Conservation (phyloP, 92 coral and sea anemone genomes). For the Umimayanthus kanabou region DNA sequence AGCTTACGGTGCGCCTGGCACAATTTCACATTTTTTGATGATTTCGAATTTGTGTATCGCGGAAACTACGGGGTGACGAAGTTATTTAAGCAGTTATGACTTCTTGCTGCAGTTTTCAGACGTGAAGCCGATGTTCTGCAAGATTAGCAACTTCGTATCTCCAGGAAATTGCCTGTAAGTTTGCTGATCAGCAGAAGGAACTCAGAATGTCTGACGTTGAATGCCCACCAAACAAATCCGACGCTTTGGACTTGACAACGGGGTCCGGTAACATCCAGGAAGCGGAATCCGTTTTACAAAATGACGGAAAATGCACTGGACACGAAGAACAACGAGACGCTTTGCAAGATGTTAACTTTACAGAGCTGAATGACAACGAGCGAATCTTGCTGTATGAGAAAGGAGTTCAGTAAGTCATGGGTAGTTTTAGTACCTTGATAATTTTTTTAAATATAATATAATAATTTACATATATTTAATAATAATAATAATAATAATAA, state of each 20-base stretch:
- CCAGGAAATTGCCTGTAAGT: neutral
- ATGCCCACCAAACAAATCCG: neutral
- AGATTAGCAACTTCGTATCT: neutral
- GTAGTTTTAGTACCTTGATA: neutral
- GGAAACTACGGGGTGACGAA: neutral
- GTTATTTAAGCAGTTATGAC: neutral
- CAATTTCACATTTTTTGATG: neutral
- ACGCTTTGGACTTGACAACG: conserved; percentile 33
- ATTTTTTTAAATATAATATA: no score
- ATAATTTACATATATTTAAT: no score
- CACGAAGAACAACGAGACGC: neutral
- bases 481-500: no score
- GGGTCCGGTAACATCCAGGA: neutral
- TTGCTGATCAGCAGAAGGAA: neutral
- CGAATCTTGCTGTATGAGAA: conserved; percentile 69
- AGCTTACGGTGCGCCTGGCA: neutral
- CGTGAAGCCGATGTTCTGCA: neutral
- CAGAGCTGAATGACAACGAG: conserved; percentile 63
- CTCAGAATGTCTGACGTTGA: conserved; percentile 3
- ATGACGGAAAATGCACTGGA: neutral
- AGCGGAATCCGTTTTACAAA: neutral
- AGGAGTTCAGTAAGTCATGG: conserved; percentile 67
- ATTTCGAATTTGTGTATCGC: neutral
- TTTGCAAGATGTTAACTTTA: conserved; percentile 29
- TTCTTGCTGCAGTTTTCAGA: neutral